These are phyloP conservation scores for Raja brachyura DNA, from an alignment of 2,113 vertebrate species.

Conservation along the genomic window DNA sequence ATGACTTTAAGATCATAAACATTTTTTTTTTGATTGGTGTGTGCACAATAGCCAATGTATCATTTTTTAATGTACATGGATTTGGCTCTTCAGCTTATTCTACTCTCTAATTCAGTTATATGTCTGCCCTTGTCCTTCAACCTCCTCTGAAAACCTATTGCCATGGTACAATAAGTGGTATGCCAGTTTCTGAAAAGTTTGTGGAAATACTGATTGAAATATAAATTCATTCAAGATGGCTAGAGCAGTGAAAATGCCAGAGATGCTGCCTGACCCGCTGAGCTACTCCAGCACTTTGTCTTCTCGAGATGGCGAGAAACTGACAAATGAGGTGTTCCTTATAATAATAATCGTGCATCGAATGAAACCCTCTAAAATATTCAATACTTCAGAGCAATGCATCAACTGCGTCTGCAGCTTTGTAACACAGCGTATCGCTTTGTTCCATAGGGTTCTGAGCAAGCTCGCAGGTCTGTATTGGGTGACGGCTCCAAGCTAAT, in stretches of 20 bases:
- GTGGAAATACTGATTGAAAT: not conserved
- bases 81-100: not conserved
- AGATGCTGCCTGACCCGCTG: too few relatives aligned
- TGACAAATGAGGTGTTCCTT: not conserved
- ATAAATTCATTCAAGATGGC: not conserved
- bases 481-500: constrained; percentile 70
- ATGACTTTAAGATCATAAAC: not conserved
- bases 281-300: too few relatives aligned
- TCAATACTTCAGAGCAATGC: too few relatives aligned
- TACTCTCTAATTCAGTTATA: not conserved
- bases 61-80: not conserved
- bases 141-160: not conserved
- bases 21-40: not conserved
- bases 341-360: too few relatives aligned
- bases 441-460: constrained; percentile 57
- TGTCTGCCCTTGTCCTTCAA: not conserved
- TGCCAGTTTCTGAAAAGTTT: not conserved
- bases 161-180: not conserved
- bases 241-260: too few relatives aligned
- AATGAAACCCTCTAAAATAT: too few relatives aligned
- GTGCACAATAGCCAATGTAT: not conserved
- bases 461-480: constrained; percentile 78
- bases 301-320: not conserved
- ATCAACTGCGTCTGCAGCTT: not conserved
- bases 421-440: not conserved